A percentile compares a stretch with the other conserved stretches of the same genome.
phyloP scores from a whole-genome alignment of 2,797 vertebrate genomes.

The Onychomys torridus region DNA sequence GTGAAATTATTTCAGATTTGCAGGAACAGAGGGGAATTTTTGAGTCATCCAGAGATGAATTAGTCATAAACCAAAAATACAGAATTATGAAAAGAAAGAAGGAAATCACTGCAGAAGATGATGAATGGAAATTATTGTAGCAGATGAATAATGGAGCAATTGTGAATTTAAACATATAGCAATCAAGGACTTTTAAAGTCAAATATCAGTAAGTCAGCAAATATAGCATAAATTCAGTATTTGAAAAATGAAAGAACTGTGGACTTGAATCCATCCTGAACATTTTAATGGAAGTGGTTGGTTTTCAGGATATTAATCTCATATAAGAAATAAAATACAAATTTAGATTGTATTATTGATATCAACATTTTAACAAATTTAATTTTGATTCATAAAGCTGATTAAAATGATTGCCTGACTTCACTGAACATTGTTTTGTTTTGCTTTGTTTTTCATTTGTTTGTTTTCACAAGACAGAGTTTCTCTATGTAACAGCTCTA shows the following conservation, averaged over 20 bases:
- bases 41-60: slow-evolving; percentile 85
- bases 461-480: background rate
- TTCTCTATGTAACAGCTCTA: background rate
- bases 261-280: background rate
- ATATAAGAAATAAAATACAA: slow-evolving; percentile 6
- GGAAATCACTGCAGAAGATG: slow-evolving; percentile 69
- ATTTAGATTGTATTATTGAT: background rate
- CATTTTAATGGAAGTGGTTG: background rate
- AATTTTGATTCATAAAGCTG: background rate
- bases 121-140: slow-evolving; percentile 78
- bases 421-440: background rate
- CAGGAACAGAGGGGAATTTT: slow-evolving; percentile 84
- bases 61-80: slow-evolving; percentile 89
- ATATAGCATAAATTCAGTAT: background rate
- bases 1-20: slow-evolving; percentile 85
- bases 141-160: slow-evolving; percentile 78
- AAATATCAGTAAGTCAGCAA: background rate
- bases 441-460: background rate
- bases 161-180: slow-evolving; percentile 70
- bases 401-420: background rate
- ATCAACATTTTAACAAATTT: background rate
- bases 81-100: slow-evolving; percentile 78
- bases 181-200: slow-evolving; percentile 58
- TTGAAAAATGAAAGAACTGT: background rate
- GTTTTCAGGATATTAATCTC: background rate